These are phyloP conservation scores for Chaenocephalus aceratus DNA, from an alignment of 2,113 vertebrate species.

Conservation along the genomic window DNA sequence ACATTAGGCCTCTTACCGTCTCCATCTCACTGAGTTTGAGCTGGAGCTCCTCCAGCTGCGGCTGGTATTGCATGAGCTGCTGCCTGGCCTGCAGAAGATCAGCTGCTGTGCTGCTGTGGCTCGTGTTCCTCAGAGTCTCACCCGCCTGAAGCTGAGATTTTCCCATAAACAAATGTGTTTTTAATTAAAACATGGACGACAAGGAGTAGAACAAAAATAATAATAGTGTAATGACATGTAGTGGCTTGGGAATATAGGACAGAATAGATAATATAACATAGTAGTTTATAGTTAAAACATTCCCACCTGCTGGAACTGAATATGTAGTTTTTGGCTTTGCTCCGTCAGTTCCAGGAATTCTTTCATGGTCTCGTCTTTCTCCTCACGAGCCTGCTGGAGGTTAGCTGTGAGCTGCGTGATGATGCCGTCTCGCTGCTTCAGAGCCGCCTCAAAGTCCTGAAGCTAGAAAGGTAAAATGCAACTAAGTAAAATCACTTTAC, in stretches of 20 bases:
- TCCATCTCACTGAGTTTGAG: conserved; percentile 82
- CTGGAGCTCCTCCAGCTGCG: conserved; percentile 91
- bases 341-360: conserved; percentile 95
- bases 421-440: conserved; percentile 96
- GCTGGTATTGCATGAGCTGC: conserved; percentile 90
- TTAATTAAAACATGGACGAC: not conserved
- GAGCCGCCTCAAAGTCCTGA: conserved; percentile 96
- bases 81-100: conserved; percentile 94
- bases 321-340: conserved; percentile 95
- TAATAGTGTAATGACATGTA: not conserved
- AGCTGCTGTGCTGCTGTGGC: conserved; percentile 91
- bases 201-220: not conserved
- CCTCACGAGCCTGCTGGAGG: conserved; percentile 93
- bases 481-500: not conserved
- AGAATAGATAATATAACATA: not conserved
- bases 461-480: conserved; percentile 79
- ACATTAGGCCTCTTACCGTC: conserved; percentile 78
- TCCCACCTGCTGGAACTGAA: conserved; percentile 96
- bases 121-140: conserved; percentile 92
- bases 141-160: conserved; percentile 91
- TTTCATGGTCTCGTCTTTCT: conserved; percentile 95
- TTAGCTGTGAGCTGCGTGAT: conserved; percentile 97
- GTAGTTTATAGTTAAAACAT: not conserved
- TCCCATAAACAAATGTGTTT: not conserved
- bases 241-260: fast-evolving